Evolutionary conservation across 2,888 invertebrate genomes (phyloP), one percentile per base, ranked within the genome.

Genomic region (Ochropleura leucogaster): DNA sequence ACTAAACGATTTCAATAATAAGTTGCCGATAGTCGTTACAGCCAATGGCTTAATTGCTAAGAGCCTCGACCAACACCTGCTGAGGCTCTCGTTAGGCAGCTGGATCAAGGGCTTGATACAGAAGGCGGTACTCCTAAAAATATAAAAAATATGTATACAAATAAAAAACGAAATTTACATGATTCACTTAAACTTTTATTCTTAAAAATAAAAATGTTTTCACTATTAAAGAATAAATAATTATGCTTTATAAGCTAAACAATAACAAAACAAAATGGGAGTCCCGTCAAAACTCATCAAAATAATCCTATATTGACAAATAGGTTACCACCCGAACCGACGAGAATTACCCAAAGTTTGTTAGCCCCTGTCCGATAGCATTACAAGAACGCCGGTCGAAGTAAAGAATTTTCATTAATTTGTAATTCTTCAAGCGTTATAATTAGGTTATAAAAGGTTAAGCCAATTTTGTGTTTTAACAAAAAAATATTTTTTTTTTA

Each of bases 381-480:
- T 75, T 46, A 72, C 14, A 79, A 69, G 59, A 74, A 74, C 68
- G 68, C 10, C 14, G 49, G 62, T 60, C 59, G 59, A 75, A 47
- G 60, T 65, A 44, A 65, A 68, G 51, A 79, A 74, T 82, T 81
- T 82, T 73, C 63, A 40, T 71, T 68, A 70, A 67, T 81, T 82
- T 53, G 66, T 77, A 67, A 65, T 70, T 53, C 51, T 81, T 79
- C 74, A 44, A 74, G 74, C 82, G 57, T 74, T 53, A n/a, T 68
- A 74, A 74, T 80, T 73, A n/a, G 14, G 8, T 59, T 59, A 18
- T 9, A 46, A 64, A 59, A 57, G 62, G 47, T 30, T 47, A 49
- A 20, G 0, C 49, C 3, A 0, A 12, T 42, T 53, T 53, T 62
- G 42, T 20, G 30, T 53, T 20, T 18, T 51, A 0, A n/a, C 6